Conservation (phyloP, 2,888 invertebrate genomes). For the Clusia tigrina region DNA sequence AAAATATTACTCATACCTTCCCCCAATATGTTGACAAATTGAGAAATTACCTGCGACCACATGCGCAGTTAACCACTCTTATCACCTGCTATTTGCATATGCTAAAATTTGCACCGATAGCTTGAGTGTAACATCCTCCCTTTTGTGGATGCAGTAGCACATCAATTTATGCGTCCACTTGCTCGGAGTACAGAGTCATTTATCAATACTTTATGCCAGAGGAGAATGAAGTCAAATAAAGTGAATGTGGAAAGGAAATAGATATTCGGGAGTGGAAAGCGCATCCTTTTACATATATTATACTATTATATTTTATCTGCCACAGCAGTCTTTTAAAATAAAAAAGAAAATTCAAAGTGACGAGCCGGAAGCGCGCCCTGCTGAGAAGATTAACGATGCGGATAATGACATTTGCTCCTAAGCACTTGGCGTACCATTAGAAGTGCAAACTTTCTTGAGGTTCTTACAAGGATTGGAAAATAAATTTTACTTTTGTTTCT, state of each 20-base stretch:
- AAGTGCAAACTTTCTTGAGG: too few relatives aligned
- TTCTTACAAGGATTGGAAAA: too few relatives aligned
- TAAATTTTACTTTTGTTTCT: background rate
- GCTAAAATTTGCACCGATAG: constrained; percentile 24
- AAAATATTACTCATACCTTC: too few relatives aligned
- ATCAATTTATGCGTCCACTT: constrained; percentile 29
- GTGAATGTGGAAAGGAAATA: constrained; percentile 3
- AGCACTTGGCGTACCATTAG: background rate
- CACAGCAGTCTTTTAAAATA: background rate
- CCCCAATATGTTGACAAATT: constrained; percentile 30
- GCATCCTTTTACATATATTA: constrained; percentile 15
- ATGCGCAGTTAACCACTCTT: background rate
- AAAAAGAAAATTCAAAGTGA: background rate
- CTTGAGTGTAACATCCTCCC: too few relatives aligned
- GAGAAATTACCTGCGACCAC: constrained; percentile 21
- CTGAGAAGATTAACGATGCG: constrained; percentile 16
- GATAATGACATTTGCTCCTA: constrained; percentile 8
- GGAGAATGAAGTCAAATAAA: constrained; percentile 1
- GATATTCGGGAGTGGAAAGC: background rate
- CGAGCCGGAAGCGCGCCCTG: background rate
- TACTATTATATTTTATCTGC: constrained; percentile 12
- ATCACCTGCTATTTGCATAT: constrained; percentile 33
- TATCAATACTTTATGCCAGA: constrained; percentile 32
- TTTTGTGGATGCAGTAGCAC: constrained; percentile 16
- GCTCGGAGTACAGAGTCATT: constrained; percentile 33